Conservation (phyloP, 2,888 invertebrate species). For the Eutolmus rufibarbis region DNA sequence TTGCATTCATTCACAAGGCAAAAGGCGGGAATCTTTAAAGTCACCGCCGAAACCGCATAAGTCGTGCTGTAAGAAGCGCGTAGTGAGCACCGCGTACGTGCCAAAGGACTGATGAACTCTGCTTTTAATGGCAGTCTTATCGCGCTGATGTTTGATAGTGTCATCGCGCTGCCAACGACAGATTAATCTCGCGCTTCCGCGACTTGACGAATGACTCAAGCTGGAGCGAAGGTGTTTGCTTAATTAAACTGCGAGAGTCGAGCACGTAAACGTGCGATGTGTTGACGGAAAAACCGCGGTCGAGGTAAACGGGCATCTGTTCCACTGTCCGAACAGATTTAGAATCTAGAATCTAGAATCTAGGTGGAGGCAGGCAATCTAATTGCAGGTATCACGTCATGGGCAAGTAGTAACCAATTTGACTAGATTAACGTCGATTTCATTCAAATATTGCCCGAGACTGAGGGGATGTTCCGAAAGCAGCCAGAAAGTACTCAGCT, state of each 20-base stretch:
- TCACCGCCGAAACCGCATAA: background rate
- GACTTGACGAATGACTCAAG: background rate
- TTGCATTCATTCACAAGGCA: background rate
- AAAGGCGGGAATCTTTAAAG: background rate
- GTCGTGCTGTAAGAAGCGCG: background rate
- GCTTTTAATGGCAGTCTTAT: background rate
- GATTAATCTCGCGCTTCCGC: background rate
- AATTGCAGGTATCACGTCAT: background rate
- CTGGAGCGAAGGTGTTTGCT: background rate
- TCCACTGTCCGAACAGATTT: background rate
- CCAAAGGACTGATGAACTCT: background rate
- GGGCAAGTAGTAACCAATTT: background rate
- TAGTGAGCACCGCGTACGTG: background rate
- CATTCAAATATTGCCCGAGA: background rate
- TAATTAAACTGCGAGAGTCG: background rate
- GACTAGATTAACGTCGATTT: background rate
- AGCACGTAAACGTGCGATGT: background rate
- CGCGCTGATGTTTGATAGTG: background rate
- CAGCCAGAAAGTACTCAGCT: background rate
- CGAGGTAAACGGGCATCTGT: background rate
- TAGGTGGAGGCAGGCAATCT: background rate
- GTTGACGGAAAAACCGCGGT: background rate
- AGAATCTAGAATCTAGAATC: background rate
- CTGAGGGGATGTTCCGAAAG: background rate
- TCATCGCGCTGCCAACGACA: background rate